Conservation (phyloP, 2,888 invertebrate species). For the Lasioglossum morio region DNA sequence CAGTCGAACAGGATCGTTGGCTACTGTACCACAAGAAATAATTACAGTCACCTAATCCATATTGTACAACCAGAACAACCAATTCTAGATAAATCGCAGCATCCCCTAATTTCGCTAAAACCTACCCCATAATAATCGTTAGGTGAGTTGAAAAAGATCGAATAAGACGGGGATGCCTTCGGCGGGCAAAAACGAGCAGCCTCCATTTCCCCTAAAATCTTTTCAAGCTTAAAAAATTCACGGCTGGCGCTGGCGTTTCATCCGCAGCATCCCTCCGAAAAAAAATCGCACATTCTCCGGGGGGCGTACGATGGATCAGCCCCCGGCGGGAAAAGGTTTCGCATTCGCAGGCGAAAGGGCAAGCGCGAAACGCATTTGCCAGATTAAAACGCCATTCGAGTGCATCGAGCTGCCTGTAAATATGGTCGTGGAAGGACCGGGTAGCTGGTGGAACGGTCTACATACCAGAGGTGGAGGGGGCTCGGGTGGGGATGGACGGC, state of each 20-base stretch:
- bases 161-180: neutral
- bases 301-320: constrained; percentile 1
- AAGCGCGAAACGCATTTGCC: constrained; percentile 65
- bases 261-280: constrained; percentile 11
- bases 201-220: neutral
- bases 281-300: neutral
- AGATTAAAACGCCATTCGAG: constrained; percentile 75
- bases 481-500: neutral
- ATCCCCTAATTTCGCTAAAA: neutral
- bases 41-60: neutral
- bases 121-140: neutral
- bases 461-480: neutral
- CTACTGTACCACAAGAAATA: neutral
- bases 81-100: too few species aligned
- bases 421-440: constrained; percentile 61
- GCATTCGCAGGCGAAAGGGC: constrained; percentile 12
- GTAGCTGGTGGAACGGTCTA: constrained; percentile 13
- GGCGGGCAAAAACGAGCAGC: neutral
- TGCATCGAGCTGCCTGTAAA: constrained; percentile 73
- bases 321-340: constrained; percentile 18
- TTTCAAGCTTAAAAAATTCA: constrained; percentile 15
- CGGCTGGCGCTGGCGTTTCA: neutral
- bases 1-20: too few species aligned
- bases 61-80: too few species aligned
- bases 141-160: neutral